phyloP scores from a whole-genome alignment of 2,888 invertebrate species.

The Spisula subtruncata region DNA sequence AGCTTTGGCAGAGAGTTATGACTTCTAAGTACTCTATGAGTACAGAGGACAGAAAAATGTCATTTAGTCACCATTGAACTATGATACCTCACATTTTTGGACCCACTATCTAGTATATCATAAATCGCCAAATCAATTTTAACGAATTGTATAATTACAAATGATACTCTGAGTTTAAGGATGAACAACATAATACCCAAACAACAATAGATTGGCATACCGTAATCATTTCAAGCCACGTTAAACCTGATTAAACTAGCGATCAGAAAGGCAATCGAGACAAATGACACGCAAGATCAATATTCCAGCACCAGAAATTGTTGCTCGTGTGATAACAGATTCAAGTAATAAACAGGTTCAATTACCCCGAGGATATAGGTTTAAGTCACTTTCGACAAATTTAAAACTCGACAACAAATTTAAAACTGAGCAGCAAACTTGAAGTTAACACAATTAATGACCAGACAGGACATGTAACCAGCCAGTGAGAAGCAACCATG shows the following conservation, averaged over 20 bases:
- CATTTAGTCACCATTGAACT: background rate
- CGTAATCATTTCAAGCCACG: slow-evolving; percentile 39
- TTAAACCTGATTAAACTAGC: slow-evolving; percentile 52
- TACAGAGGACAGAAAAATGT: background rate
- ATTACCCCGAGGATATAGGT: background rate
- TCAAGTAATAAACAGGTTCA: background rate
- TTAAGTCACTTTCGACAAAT: slow-evolving; percentile 11
- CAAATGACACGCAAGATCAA: slow-evolving; percentile 30
- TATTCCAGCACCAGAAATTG: slow-evolving; percentile 26
- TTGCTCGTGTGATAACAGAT: background rate
- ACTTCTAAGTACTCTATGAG: too few relatives aligned
- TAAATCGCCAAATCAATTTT: background rate
- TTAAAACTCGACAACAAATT: slow-evolving; percentile 12
- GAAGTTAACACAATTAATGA: background rate
- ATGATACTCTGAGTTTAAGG: background rate
- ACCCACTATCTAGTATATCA: background rate
- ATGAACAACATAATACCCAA: background rate
- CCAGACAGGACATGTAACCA: background rate
- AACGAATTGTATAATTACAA: slow-evolving; percentile 3
- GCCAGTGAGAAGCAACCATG: background rate
- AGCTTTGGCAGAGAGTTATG: background rate
- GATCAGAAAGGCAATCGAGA: slow-evolving; percentile 45
- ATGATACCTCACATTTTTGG: background rate
- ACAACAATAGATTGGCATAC: background rate
- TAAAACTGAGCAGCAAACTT: too few relatives aligned